A percentile compares a stretch with the other conserved stretches of the same genome.
Conservation (phyloP, 1,140 invertebrate genomes). For the Diorhabda elongata region DNA sequence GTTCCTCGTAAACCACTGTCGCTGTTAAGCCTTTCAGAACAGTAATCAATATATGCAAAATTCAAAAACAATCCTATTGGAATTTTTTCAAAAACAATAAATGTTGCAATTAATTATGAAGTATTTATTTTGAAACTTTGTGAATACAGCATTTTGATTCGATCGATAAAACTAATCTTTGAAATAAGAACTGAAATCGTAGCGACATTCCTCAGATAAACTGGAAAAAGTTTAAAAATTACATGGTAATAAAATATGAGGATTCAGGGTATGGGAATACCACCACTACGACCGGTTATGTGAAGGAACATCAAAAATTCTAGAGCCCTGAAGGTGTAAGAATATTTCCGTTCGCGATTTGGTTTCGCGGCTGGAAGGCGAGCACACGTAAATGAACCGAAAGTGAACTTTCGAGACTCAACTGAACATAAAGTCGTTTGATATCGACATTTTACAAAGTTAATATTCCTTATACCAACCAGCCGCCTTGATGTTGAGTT, state of each 20-base stretch:
- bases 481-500: neutral
- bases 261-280: neutral
- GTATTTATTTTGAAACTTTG: too few relatives aligned
- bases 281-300: neutral
- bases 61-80: too few relatives aligned
- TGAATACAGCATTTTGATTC: too few relatives aligned
- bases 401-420: conserved; percentile 7
- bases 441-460: conserved; percentile 12
- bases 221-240: conserved; percentile 8
- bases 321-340: conserved; percentile 6
- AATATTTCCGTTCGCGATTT: conserved; percentile 1
- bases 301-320: conserved; percentile 9
- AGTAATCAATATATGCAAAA: too few relatives aligned
- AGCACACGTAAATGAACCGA: conserved; percentile 4
- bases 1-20: too few relatives aligned
- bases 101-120: too few relatives aligned
- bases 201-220: neutral
- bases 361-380: neutral
- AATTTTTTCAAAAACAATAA: too few relatives aligned
- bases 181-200: neutral
- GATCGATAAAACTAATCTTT: too few relatives aligned
- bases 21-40: too few relatives aligned
- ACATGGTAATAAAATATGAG: conserved; percentile 7
- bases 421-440: conserved; percentile 10
- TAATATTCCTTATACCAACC: conserved; percentile 11